These are phyloP conservation scores for Limonius californicus DNA, from an alignment of 1,140 invertebrate species.

Conservation along the genomic window DNA sequence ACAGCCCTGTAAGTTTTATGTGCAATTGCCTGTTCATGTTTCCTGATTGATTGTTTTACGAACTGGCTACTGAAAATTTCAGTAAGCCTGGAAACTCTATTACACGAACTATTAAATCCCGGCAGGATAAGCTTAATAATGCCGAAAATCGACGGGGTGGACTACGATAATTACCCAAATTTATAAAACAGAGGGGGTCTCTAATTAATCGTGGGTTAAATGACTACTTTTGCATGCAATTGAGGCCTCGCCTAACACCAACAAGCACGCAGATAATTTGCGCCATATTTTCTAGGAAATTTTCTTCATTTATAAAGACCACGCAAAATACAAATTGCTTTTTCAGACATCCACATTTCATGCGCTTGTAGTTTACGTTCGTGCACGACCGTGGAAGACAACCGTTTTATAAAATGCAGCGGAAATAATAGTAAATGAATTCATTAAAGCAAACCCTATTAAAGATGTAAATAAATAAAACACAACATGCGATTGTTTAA, in stretches of 20 bases:
- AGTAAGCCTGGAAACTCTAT: too few relatives aligned
- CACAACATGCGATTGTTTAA: too few relatives aligned
- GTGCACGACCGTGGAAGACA: neutral
- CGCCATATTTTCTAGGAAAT: neutral
- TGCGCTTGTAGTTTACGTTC: neutral
- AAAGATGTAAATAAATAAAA: too few relatives aligned
- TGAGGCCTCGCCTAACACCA: neutral
- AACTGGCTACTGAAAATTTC: too few relatives aligned
- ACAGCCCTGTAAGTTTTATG: slow-evolving; percentile 11
- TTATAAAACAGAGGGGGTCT: neutral
- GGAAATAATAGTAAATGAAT: too few relatives aligned
- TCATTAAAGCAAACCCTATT: too few relatives aligned
- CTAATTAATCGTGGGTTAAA: slow-evolving; percentile 3
- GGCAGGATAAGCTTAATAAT: too few relatives aligned
- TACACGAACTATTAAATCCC: too few relatives aligned
- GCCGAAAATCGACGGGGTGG: neutral
- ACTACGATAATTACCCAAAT: slow-evolving; percentile 9
- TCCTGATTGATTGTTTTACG: neutral
- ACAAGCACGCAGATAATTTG: slow-evolving; percentile 12
- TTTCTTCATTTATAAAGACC: neutral
- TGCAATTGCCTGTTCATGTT: slow-evolving; percentile 5
- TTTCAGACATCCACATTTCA: neutral
- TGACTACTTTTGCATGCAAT: neutral
- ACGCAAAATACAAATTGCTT: slow-evolving; percentile 1
- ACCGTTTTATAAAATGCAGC: too few relatives aligned